phyloP scores from a whole-genome alignment of 2,888 invertebrate genomes.

The Brachyptera putata region DNA sequence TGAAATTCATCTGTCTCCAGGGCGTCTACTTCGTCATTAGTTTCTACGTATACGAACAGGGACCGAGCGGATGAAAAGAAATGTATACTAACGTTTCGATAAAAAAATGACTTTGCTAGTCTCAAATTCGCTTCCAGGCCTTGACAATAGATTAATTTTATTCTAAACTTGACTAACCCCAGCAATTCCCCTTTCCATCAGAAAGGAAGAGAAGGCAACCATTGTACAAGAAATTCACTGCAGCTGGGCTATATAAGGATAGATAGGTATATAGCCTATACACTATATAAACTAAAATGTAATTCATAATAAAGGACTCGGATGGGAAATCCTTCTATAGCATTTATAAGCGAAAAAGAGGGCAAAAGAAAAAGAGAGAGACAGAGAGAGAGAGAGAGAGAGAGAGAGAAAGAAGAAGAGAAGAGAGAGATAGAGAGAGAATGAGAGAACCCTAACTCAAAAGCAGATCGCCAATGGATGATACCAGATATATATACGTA shows the following conservation, averaged over 20 bases:
- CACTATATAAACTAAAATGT: constrained; percentile 18
- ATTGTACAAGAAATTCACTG: constrained; percentile 7
- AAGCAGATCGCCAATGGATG: constrained; percentile 19
- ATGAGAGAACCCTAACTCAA: neutral
- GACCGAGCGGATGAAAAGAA: constrained; percentile 9
- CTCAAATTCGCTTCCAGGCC: constrained; percentile 35
- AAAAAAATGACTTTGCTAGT: constrained; percentile 18
- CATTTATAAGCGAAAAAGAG: too few relatives aligned
- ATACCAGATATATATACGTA: constrained; percentile 22
- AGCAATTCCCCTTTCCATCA: neutral
- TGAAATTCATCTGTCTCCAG: too few relatives aligned
- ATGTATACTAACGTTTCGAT: too few relatives aligned
- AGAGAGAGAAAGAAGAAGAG: neutral
- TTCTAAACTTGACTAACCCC: constrained; percentile 30
- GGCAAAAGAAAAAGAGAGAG: neutral
- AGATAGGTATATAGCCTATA: neutral
- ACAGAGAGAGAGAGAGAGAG: too few relatives aligned
- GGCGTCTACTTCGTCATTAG: too few relatives aligned
- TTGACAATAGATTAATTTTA: constrained; percentile 36
- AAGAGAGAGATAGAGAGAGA: constrained; percentile 1
- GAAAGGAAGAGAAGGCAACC: too few relatives aligned
- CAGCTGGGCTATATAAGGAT: neutral
- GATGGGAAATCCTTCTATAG: constrained; percentile 3
- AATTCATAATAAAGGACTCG: constrained; percentile 12
- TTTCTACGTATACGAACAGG: too few relatives aligned